A percentile compares a stretch with the other conserved stretches of the same genome.
phyloP scores from a whole-genome alignment of 2,797 vertebrate genomes.

The Simalia tracyae region DNA sequence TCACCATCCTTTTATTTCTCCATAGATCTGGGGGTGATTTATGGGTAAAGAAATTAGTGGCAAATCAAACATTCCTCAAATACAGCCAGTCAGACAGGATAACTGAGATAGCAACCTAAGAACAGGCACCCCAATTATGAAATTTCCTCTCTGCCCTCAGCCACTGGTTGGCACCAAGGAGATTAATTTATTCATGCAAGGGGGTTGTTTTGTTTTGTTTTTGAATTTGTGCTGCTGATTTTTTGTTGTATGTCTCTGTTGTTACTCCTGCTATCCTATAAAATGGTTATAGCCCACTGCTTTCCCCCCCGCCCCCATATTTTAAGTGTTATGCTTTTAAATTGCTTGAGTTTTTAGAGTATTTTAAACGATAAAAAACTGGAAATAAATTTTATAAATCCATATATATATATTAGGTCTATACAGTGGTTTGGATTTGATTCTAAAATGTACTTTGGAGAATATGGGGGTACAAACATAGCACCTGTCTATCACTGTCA shows the following conservation, averaged over 20 bases:
- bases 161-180: neutral
- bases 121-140: neutral
- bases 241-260: neutral
- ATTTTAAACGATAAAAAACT: neutral
- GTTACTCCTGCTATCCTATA: neutral
- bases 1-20: neutral
- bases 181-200: neutral
- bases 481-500: neutral
- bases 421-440: neutral
- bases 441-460: neutral
- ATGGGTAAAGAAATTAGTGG: neutral
- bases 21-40: neutral
- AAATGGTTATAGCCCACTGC: neutral
- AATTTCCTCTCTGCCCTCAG: neutral
- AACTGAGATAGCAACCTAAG: neutral
- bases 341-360: neutral
- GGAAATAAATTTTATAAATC: neutral
- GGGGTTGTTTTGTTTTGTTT: neutral
- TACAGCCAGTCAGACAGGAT: neutral
- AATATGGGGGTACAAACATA: neutral
- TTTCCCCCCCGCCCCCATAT: neutral
- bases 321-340: neutral
- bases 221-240: neutral
- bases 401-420: neutral
- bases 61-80: neutral